Base-by-base conservation (phyloP, 2,888 invertebrate genomes). In the Sphaerolaimus hirsutus region DNA sequence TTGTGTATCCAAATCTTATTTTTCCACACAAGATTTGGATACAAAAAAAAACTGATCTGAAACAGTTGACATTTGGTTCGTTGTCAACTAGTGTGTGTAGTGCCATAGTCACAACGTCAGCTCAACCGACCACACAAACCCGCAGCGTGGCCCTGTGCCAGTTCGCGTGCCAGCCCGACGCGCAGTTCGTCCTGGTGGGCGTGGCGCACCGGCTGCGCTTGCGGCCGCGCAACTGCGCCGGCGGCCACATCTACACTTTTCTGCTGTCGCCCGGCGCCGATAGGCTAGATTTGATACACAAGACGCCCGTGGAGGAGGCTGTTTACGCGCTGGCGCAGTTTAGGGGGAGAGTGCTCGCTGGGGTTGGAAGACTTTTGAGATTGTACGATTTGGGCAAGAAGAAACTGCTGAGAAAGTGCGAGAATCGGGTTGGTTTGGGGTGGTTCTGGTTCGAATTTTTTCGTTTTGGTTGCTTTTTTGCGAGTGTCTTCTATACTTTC, bases 351-450 rank as follows among this genome's bases (percentile, higher is more conserved):
- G 74, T 89, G 0, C 65, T 97, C 25, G 81, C 84, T 0, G 91
- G 91, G 1, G 81, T 93, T 17, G 97, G 93, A 0, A 75, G 78
- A 50, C 79, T 81, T 72, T 68, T 97, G 24, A 71, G 93, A 45
- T 73, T 99, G 35, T 99, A 97, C 63, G 93, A 97, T 62, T 74
- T 91, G 58, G 97, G 97, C 48, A 84, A 83, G 66, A 82, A 91
- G 65, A 97, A 97, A 66, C 69, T 97, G 48, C 67, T 97, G 41
- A 74, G 91, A 45, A 99, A 99, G 69, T 93, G 93, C 68, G 97
- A 99, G 68, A 99, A 97, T 62, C 80, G 79, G 71, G 76, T 70
- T 50, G 46, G 49, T 29, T 24, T 22, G 10, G 32, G n/a, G 21
- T 35, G 21, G 22, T 19, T 26, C 24, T 41, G 48, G 19, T 21